phyloP scores from a whole-genome alignment of 2,888 invertebrate species.

The Rhynchonema sp. region DNA sequence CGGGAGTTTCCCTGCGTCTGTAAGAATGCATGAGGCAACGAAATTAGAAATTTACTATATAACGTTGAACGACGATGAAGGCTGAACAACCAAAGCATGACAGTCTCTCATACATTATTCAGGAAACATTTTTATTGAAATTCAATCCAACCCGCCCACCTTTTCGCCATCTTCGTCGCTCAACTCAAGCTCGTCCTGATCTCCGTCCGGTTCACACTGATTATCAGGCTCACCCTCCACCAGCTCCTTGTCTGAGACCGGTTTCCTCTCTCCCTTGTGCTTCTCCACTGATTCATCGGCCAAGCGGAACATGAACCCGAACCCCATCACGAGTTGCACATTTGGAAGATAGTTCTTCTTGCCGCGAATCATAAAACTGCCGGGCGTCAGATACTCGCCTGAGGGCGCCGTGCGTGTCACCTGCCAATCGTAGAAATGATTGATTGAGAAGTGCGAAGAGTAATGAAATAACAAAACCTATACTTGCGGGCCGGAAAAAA shows the following conservation, averaged over 20 bases:
- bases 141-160: not conserved
- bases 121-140: not conserved
- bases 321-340: constrained; percentile 70
- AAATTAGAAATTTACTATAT: too few relatives aligned
- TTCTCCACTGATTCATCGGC: constrained; percentile 70
- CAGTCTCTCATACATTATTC: too few relatives aligned
- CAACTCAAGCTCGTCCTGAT: too few relatives aligned
- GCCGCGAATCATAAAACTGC: constrained; percentile 84
- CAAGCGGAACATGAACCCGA: constrained; percentile 71
- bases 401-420: constrained; percentile 92
- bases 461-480: too few relatives aligned
- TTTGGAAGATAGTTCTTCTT: constrained; percentile 92
- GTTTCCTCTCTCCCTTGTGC: constrained; percentile 13
- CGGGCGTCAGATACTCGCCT: constrained; percentile 87
- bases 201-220: constrained; percentile 34
- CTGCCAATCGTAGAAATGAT: too few relatives aligned
- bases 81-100: too few relatives aligned
- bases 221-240: constrained; percentile 57
- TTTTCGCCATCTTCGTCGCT: constrained; percentile 1
- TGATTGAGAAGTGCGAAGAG: too few relatives aligned
- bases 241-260: constrained; percentile 21
- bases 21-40: too few relatives aligned
- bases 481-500: too few relatives aligned
- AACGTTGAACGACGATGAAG: too few relatives aligned
- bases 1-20: too few relatives aligned